These are phyloP conservation scores for Campylomormyrus tamandua DNA, from an alignment of 2,113 vertebrate genomes.

Conservation along the genomic window DNA sequence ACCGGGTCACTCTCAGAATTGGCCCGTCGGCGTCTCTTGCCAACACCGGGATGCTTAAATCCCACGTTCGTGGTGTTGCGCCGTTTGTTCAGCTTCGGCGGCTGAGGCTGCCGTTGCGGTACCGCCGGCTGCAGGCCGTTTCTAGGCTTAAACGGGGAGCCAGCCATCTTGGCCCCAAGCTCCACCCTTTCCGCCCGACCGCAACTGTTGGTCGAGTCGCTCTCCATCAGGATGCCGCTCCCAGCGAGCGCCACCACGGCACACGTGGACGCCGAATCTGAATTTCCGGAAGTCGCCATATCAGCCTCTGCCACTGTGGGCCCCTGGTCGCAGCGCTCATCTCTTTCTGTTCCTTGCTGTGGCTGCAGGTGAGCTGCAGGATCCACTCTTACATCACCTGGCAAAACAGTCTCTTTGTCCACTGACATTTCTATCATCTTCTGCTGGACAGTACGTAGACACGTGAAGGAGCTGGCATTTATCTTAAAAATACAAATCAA, in stretches of 20 bases:
- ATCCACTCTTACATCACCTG: conserved; percentile 37
- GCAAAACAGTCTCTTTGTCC: conserved; percentile 57
- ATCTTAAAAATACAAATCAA: conserved; percentile 43
- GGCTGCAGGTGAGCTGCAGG: conserved; percentile 40
- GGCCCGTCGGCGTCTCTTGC: conserved; percentile 74
- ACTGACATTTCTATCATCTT: conserved; percentile 59
- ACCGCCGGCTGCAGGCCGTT: conserved; percentile 68
- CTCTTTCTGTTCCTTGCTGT: conserved; percentile 38
- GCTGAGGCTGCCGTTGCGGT: conserved; percentile 56
- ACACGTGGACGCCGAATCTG: conserved; percentile 32
- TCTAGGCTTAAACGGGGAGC: conserved; percentile 48
- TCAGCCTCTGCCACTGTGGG: conserved; percentile 37
- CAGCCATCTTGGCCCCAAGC: conserved; percentile 39
- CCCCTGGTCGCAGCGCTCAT: conserved; percentile 33
- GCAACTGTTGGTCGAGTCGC: conserved; percentile 28
- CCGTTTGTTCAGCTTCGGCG: conserved; percentile 63
- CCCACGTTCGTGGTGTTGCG: conserved; percentile 69
- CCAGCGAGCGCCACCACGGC: conserved; percentile 29
- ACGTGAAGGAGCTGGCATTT: conserved; percentile 31
- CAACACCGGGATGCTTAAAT: conserved; percentile 72
- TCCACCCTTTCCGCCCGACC: conserved; percentile 25
- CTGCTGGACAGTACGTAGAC: conserved; percentile 1
- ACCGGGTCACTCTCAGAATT: conserved; percentile 83
- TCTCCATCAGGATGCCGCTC: conserved; percentile 40
- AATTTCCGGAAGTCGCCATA: conserved; percentile 30